Evolutionary conservation across 2,113 vertebrate species (phyloP).

Genomic region (Ammodramus savannarum): DNA sequence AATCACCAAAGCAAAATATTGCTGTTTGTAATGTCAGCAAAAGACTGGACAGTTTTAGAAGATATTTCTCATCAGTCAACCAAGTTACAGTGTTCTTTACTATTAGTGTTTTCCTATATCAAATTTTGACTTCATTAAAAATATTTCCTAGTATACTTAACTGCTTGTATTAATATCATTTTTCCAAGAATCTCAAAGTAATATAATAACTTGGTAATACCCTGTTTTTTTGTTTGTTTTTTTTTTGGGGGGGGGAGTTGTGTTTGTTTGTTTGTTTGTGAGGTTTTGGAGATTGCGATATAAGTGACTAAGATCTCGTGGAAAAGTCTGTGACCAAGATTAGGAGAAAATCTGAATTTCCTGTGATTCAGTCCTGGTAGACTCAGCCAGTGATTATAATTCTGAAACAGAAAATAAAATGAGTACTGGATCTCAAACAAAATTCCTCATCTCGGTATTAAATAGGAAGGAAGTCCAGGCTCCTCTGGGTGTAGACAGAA

Average conservation of each 20-base stretch:
- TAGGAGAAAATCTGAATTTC: not conserved
- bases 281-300: not conserved
- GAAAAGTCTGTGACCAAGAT: not conserved
- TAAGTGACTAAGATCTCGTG: not conserved
- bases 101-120: not conserved
- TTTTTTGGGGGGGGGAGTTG: rapidly evolving
- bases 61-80: not conserved
- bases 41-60: not conserved
- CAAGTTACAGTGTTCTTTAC: not conserved
- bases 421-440: not conserved
- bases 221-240: not conserved
- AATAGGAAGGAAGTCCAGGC: not conserved
- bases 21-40: not conserved
- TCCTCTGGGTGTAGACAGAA: not conserved
- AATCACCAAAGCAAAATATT: not conserved
- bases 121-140: not conserved
- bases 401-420: not conserved
- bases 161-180: not conserved
- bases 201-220: not conserved
- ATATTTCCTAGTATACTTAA: not conserved
- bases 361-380: not conserved
- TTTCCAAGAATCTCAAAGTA: not conserved
- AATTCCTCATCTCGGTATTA: not conserved
- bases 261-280: not conserved
- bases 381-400: not conserved